Base-by-base conservation (phyloP, 2,113 vertebrate genomes). In the Hippocampus guttulatus region DNA sequence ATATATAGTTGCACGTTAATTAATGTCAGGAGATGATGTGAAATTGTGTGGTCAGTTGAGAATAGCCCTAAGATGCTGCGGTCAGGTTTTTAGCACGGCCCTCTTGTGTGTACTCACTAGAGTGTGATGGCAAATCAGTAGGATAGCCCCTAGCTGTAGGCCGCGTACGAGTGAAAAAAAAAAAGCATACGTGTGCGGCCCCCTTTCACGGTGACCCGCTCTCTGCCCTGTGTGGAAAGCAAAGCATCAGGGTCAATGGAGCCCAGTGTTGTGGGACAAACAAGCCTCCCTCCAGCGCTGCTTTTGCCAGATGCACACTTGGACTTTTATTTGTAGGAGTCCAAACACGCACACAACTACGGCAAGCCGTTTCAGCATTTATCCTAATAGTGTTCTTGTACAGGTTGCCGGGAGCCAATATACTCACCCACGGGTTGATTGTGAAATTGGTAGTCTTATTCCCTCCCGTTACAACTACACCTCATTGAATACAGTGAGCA, bases 61-160 rank as follows among this genome's bases (percentile, higher is more conserved):
- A 64, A 64, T 43, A 43, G 33, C 15, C 25, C 21, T 15, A 43
- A 45, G n/a, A 52, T 23, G 33, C 65, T 23, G 20, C 63, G 58
- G 71, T 21, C 1, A 58, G 51, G 54, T 12, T 49, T 69, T 9
- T 63, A 55, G 15, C 67, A 33, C 5, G 21, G 51, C 71, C 51
- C 0, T 57, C 61, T 78, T 75, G 69, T 72, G 64, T 75, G 18
- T 40, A 64, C 41, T 72, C 69, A 69, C 67, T 12, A 64, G 70
- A 76, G 61, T 49, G 51, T 69, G 49, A 79, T 76, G 58, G 54
- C 33, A 1, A 47, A 79, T 85, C 80, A 88, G 78, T 78, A 58
- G 57, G 15, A 18, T 64, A 54, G 79, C 90, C 86, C 69, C 72
- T 73, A 86, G 88, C 81, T 84, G 70, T 87, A 87, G 89, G 88